phyloP scores from a whole-genome alignment of 2,797 vertebrate species.

The Sebastes hubbsi region DNA sequence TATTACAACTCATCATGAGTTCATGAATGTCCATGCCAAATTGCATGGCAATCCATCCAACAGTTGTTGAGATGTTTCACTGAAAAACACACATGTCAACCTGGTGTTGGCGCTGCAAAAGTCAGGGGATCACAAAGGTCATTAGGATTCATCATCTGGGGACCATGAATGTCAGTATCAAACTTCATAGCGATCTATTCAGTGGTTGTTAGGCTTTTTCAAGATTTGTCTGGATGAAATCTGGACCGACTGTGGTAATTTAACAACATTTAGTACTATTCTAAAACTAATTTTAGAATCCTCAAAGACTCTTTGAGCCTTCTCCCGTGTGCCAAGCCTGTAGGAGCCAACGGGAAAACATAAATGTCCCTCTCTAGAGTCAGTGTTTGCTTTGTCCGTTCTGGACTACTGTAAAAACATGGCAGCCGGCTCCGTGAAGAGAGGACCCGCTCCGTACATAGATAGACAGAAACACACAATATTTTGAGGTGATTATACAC shows the following conservation, averaged over 20 bases:
- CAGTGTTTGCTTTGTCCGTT: too few species aligned
- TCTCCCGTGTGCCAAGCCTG: too few species aligned
- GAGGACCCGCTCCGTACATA: too few species aligned
- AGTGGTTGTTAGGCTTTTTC: background rate
- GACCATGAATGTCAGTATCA: background rate
- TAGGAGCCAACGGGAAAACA: too few species aligned
- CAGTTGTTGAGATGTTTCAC: background rate
- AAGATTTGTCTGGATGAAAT: background rate
- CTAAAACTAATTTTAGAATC: background rate
- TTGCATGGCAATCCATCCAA: background rate
- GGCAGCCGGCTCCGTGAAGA: accelerated
- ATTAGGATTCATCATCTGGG: background rate
- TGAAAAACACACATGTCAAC: background rate
- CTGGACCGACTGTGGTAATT: background rate
- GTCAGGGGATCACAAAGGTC: background rate
- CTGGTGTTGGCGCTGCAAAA: background rate
- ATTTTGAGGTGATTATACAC: too few species aligned
- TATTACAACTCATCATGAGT: too few species aligned
- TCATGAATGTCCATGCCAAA: background rate
- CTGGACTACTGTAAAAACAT: too few species aligned
- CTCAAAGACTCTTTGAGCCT: background rate
- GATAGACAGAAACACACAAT: too few species aligned
- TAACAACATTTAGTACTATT: background rate
- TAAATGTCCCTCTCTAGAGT: too few species aligned
- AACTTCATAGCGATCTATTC: background rate